Base-by-base conservation (phyloP, 2,797 vertebrate genomes). In the Ciconia nigra region DNA sequence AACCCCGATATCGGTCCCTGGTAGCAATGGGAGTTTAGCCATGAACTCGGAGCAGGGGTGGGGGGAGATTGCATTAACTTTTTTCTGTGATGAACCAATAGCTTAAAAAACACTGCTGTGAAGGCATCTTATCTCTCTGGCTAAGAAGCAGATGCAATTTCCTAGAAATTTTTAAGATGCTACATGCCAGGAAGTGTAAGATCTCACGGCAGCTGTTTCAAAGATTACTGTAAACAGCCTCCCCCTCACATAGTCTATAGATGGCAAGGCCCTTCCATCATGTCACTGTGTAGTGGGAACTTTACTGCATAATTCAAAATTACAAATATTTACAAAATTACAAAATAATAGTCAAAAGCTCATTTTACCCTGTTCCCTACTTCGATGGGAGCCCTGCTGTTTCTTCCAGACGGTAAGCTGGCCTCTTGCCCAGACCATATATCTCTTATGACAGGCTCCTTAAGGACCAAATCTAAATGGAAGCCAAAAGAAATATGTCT, bases 401-500 rank as follows among this genome's bases (percentile, higher is more conserved):
- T 96, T 77, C 78, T 95, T 97, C 94, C 95, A 97, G 97, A 93
- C 79, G 33, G 94, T 95, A 85, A 95, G 15, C 0, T 96, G 96
- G 97, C 93, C 86, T 95, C 78, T 95, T 95, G 96, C 97, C 97
- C 92, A 93, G 89, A 85, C 71, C 83, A 55, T 95, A 87, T 93
- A 96, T 96, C 93, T 97, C 91, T 94, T 96, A 90, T 85, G 94
- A 97, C 92, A 92, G 78, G 66, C 90, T 96, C 95, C 97, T 96
- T 93, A 97, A 96, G 96, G 95, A 95, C 96, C 87, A 77, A 85
- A 90, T 96, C 96, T 85, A 94, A 92, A 72, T 85, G 91, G 47
- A 96, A 96, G 93, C 97, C 95, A 97, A 96, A 95, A 91, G 95
- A 96, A 94, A 96, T 96, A 89, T 47, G 62, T 96, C 93, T 96